phyloP scores from a whole-genome alignment of 2,888 invertebrate genomes.

The Cantharis nigra region DNA sequence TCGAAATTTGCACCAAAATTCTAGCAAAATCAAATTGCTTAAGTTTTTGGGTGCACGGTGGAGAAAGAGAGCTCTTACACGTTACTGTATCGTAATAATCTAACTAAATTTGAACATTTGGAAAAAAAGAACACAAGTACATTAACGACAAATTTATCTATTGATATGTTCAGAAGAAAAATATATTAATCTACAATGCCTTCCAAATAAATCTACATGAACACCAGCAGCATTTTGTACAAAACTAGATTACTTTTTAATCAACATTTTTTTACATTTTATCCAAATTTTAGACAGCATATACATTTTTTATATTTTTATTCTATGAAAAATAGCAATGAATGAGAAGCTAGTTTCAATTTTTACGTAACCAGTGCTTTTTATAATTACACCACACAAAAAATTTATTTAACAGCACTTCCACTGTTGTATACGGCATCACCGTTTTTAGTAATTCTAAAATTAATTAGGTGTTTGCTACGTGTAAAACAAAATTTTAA shows the following conservation, averaged over 20 bases:
- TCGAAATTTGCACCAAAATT: conserved; percentile 43
- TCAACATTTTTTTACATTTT: conserved; percentile 27
- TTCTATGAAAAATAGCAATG: conserved; percentile 17
- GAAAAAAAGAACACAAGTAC: neutral
- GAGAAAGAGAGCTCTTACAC: conserved; percentile 47
- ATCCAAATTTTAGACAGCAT: conserved; percentile 25
- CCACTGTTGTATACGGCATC: neutral
- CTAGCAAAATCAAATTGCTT: conserved; percentile 29
- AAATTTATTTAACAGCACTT: neutral
- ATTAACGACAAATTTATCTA: conserved; percentile 13
- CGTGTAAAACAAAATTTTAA: neutral
- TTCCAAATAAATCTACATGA: conserved; percentile 38
- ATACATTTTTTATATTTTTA: conserved; percentile 11
- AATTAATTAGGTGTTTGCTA: neutral
- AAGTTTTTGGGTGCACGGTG: conserved; percentile 28
- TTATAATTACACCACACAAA: conserved; percentile 1
- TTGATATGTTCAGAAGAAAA: conserved; percentile 44
- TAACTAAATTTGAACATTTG: conserved; percentile 9
- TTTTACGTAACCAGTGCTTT: conserved; percentile 15
- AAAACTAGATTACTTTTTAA: conserved; percentile 29
- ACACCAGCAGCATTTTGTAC: conserved; percentile 33
- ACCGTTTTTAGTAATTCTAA: neutral
- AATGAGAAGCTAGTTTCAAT: conserved; percentile 20
- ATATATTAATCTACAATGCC: conserved; percentile 35
- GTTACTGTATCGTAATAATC: conserved; percentile 14